Conservation (phyloP, 2,888 invertebrate species). For the Rotaria magnacalcarata region DNA sequence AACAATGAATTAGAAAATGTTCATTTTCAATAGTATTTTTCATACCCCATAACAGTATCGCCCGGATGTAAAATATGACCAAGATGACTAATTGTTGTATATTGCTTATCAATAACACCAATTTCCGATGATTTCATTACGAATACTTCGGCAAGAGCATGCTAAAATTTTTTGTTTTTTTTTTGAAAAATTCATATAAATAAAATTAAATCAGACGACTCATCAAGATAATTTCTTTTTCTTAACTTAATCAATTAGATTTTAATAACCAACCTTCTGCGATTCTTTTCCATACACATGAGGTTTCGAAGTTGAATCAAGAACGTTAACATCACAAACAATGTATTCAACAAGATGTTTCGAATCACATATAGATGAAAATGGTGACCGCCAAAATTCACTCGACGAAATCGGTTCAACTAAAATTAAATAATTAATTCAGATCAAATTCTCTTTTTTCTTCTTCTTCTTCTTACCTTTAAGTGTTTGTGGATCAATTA, state of each 20-base stretch:
- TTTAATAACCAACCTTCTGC: slow-evolving; percentile 63
- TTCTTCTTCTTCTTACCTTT: slow-evolving; percentile 51
- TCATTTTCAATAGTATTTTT: no score
- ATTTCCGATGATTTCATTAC: slow-evolving; percentile 72
- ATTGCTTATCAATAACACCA: slow-evolving; percentile 72
- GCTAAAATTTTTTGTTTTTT: slow-evolving; percentile 60
- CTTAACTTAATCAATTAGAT: not conserved
- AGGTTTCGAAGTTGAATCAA: slow-evolving; percentile 68
- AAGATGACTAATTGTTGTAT: slow-evolving; percentile 84
- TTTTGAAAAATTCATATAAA: no score
- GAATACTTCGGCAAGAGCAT: slow-evolving; percentile 86
- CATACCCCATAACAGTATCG: slow-evolving; percentile 82
- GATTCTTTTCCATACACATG: slow-evolving; percentile 73
- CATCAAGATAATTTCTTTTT: no score
- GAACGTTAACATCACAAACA: slow-evolving; percentile 78
- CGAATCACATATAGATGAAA: slow-evolving; percentile 71
- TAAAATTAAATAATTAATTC: slow-evolving; percentile 38
- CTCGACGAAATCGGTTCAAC: slow-evolving; percentile 46
- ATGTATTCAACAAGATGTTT: slow-evolving; percentile 84
- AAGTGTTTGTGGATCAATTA: slow-evolving; percentile 76
- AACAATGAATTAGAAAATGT: slow-evolving; percentile 48
- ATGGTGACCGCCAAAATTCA: slow-evolving; percentile 46
- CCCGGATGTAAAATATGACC: slow-evolving; percentile 87
- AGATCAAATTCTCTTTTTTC: not conserved
- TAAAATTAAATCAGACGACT: no score